Base-by-base conservation (phyloP, 1,140 invertebrate species). In the Meloidogyne floridensis region DNA sequence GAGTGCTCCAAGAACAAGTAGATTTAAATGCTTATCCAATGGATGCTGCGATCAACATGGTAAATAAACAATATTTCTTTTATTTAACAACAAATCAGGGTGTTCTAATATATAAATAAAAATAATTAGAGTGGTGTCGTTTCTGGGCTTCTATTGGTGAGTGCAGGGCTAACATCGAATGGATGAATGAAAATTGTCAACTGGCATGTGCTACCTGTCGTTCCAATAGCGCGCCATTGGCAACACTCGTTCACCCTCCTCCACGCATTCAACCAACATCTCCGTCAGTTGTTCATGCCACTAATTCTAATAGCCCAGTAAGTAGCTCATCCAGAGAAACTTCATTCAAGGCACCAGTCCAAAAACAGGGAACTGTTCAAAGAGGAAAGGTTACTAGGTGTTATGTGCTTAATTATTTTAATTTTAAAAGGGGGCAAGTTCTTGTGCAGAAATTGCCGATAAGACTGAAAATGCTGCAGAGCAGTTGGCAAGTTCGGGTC, bases 31-130 rank as follows among this genome's bases (percentile, higher is more conserved):
- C 65, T 51, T 78, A 18, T 53, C 82, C 0, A 86, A 86, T 74
- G 87, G 85, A 10, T 87, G 86, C 82, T 87, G 86, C 54, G 86
- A 87, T 80, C 86, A 87, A 75, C 86, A 87, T 59, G 83, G 83
- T 74, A 69, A 76, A 76, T 84, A 20, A 0, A 43, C 0, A 5
- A n/a, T 54, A 54, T n/a, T n/a, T 20, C 7, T 43, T 8, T 9
- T 77, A 13, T 32, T 77, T 71, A 15, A 11, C 13, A 51, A 0
- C 32, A 70, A 42, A 15, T 10, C 11, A 42, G 32, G 32, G 32
- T 32, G 2, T 32, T 32, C 2, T 32, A 32, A 32, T 32, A 2
- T 32, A 32, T 32, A 32, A 32, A 32, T n/a, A n/a, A n/a, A n/a
- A n/a, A n/a, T n/a, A n/a, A n/a, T n/a, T n/a, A n/a, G 84, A 85